Evolutionary conservation across 2,888 invertebrate genomes (phyloP), one percentile per base, ranked within the genome.

Genomic region (Laothoe populi): DNA sequence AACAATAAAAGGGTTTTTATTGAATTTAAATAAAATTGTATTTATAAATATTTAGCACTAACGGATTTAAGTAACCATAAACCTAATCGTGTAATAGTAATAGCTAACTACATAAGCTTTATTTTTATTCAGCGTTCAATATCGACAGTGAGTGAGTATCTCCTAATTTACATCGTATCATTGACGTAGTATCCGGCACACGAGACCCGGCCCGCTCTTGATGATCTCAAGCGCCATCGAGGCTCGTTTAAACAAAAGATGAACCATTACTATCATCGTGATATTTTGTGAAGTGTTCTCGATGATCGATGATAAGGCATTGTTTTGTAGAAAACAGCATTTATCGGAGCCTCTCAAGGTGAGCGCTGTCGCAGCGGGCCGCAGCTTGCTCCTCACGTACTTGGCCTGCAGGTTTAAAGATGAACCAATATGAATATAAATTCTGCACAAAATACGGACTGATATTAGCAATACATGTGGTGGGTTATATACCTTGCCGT

Each of bases 301-400:
- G 35, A 19, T 19, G 53, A 53, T 53, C 53, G 35, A 19, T 19
- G 53, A 53, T 53, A 53, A 53, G 16, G 53, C 35, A 53, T 53
- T 53, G 53, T 53, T 53, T 53, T 53, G 53, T 53, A 19, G 16
- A 45, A 59, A 59, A 59, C 45, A 59, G 59, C 59, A 45, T 45
- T 59, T 45, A 59, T 59, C 59, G 42, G 16, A 26, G 31, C 42
- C 31, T 31, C 45, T 59, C 45, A 21, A 31, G 59, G 16, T 31
- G 45, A 59, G 59, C 19, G 59, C 59, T 45, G 45, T 26, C 59
- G 59, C 26, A 42, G 58, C 58, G 42, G 40, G 42, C 23, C n/a
- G 42, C 23, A 53, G 53, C 53, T 49, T 53, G 35, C 53, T 53
- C 31, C 31, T 53, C 53, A 53, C 11, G 53, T 53, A 53, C 53